Conservation (phyloP, 2,888 invertebrate species). For the Clostera curtula region DNA sequence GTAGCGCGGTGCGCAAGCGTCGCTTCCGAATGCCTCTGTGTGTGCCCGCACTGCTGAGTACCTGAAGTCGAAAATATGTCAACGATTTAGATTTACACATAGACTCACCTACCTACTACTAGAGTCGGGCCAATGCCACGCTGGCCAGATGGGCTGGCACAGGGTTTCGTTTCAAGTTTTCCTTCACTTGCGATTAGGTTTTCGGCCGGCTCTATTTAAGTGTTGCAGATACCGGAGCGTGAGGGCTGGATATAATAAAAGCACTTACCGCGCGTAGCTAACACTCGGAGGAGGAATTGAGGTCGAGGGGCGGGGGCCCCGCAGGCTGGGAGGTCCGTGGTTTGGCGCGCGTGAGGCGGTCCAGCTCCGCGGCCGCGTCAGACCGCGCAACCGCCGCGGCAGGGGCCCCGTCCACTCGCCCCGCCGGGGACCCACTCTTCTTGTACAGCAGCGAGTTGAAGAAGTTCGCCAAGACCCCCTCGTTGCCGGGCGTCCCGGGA, state of each 20-base stretch:
- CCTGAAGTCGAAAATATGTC: constrained; percentile 18
- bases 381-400: constrained; percentile 79
- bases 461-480: constrained; percentile 97
- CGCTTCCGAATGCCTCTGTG: constrained; percentile 12
- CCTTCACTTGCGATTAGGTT: too few species aligned
- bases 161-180: too few species aligned
- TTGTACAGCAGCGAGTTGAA: constrained; percentile 98
- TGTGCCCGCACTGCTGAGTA: constrained; percentile 21
- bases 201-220: too few species aligned
- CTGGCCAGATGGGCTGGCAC: too few species aligned
- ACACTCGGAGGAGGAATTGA: constrained; percentile 66
- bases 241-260: not conserved
- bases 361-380: constrained; percentile 94
- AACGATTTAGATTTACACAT: constrained; percentile 1
- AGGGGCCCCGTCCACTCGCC: constrained; percentile 49
- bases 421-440: constrained; percentile 85
- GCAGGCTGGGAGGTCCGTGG: constrained; percentile 2
- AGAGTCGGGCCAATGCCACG: too few species aligned
- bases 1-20: constrained; percentile 21
- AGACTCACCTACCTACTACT: too few species aligned
- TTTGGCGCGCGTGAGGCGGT: constrained; percentile 87
- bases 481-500: constrained; percentile 81
- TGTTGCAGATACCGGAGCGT: too few species aligned
- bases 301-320: constrained; percentile 77
- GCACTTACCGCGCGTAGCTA: constrained; percentile 25